Evolutionary conservation across 2,888 invertebrate species (phyloP).

Genomic region (Dasysyrphus albostriatus): DNA sequence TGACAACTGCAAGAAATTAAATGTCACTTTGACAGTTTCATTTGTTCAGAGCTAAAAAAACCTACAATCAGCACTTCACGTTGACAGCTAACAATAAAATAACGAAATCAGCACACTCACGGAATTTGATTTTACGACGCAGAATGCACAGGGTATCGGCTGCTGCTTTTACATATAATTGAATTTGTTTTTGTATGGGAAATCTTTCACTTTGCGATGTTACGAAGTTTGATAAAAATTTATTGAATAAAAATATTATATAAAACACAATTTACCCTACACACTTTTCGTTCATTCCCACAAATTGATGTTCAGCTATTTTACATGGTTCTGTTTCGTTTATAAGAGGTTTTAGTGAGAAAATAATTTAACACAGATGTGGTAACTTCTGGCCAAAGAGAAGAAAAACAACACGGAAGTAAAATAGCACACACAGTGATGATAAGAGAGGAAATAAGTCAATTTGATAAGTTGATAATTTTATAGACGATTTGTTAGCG

Average conservation of each 20-base stretch:
- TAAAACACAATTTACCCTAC: slow-evolving; percentile 4
- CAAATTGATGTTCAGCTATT: slow-evolving; percentile 60
- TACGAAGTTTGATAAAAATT: no score
- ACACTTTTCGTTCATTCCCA: neutral
- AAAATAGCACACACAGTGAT: slow-evolving; percentile 2
- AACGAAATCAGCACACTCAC: no score
- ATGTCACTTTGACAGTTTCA: no score
- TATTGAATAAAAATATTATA: neutral
- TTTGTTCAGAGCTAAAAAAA: no score
- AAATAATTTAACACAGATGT: slow-evolving; percentile 37
- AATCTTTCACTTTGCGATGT: no score
- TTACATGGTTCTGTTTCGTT: slow-evolving; percentile 32
- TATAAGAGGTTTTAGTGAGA: neutral
- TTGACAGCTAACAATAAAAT: no score
- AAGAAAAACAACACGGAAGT: neutral
- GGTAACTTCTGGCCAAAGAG: neutral
- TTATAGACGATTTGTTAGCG: slow-evolving; percentile 64
- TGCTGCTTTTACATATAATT: no score
- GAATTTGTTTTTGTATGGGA: no score
- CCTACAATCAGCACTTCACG: no score
- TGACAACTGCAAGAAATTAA: no score
- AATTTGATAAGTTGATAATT: slow-evolving; percentile 67
- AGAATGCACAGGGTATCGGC: no score
- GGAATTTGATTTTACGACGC: no score
- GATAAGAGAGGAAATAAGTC: slow-evolving; percentile 41